Conservation (phyloP, 2,888 invertebrate species). For the Trissoscelio sp. region DNA sequence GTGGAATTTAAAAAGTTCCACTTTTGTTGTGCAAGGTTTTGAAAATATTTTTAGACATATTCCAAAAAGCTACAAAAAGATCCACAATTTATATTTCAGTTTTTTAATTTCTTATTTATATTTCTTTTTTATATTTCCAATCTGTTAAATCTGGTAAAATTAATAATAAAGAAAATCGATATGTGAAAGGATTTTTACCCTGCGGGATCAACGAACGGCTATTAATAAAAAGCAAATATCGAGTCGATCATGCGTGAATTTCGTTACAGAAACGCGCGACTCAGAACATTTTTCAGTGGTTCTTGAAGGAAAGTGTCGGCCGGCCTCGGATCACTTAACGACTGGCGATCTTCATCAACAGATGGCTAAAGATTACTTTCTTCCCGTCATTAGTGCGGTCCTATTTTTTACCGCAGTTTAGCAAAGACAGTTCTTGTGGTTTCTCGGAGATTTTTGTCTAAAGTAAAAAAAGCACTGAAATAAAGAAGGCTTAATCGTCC, state of each 20-base stretch:
- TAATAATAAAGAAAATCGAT: slow-evolving; percentile 11
- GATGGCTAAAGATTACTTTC: slow-evolving; percentile 76
- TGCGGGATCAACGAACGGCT: slow-evolving; percentile 10
- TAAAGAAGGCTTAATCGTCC: slow-evolving; percentile 46
- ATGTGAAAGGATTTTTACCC: slow-evolving; percentile 33
- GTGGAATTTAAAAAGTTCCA: too few species aligned
- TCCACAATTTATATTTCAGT: too few species aligned
- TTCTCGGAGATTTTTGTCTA: slow-evolving; percentile 58
- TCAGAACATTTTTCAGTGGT: slow-evolving; percentile 40
- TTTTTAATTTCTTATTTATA: too few species aligned
- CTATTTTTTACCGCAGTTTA: slow-evolving; percentile 67
- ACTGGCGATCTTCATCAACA: slow-evolving; percentile 71
- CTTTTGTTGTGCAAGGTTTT: too few species aligned
- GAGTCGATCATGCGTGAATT: slow-evolving; percentile 39
- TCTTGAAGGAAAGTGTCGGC: slow-evolving; percentile 60
- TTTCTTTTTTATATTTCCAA: too few species aligned
- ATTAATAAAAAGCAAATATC: slow-evolving; percentile 36
- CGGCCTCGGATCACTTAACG: slow-evolving; percentile 55
- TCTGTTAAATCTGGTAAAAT: background rate
- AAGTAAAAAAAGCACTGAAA: slow-evolving; percentile 33
- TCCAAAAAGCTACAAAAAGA: too few species aligned
- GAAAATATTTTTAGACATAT: too few species aligned
- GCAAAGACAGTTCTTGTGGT: slow-evolving; percentile 65
- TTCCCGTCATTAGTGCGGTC: slow-evolving; percentile 76
- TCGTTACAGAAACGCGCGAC: slow-evolving; percentile 10